Base-by-base conservation (phyloP, 2,888 invertebrate species). In the Synanthedon formicaeformis region DNA sequence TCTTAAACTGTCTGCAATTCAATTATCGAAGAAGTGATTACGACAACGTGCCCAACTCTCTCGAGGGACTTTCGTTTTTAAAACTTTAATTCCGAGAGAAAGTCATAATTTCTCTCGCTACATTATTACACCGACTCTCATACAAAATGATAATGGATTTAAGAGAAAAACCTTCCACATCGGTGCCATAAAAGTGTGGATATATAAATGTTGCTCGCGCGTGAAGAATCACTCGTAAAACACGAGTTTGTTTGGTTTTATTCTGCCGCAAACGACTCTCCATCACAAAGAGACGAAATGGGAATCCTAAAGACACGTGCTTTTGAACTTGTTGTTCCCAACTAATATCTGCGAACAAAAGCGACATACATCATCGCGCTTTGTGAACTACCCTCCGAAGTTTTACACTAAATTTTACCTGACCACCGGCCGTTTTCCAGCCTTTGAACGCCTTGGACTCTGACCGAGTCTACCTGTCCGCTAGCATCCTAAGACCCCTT, bases 221-320 rank as follows among this genome's bases (percentile, higher is more conserved):
- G 49, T 8, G 50, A 40, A 50, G 70, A 72, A 71, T 72, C 65
- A 60, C 67, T 73, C 78, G 71, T 78, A 76, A 77, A 77, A 69
- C 34, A 40, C 60, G 58, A 66, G 71, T 66, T 71, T 69, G 65
- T 56, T 55, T 54, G 57, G 61, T 70, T 77, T 78, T 77, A 78
- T 69, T 63, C 61, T 67, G 58, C 66, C 70, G 65, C 66, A 68
- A 67, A 65, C 64, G 45, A 45, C 45, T 10, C 45, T 13, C 14
- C 14, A n/a, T 45, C 45, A 14, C 45, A 45, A 45, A 45, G 45
- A 14, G 6, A 45, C 45, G 13, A 45, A 45, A 45, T 45, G 45
- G 45, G 3, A 45, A 13, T 45, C 45, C 45, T 8, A 45, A 41
- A 41, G 13, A n/a, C n/a, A n/a, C 11, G 45, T 14, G n/a, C 6